Evolutionary conservation across 2,888 invertebrate genomes (phyloP).

Genomic region (Gryllus longicercus): DNA sequence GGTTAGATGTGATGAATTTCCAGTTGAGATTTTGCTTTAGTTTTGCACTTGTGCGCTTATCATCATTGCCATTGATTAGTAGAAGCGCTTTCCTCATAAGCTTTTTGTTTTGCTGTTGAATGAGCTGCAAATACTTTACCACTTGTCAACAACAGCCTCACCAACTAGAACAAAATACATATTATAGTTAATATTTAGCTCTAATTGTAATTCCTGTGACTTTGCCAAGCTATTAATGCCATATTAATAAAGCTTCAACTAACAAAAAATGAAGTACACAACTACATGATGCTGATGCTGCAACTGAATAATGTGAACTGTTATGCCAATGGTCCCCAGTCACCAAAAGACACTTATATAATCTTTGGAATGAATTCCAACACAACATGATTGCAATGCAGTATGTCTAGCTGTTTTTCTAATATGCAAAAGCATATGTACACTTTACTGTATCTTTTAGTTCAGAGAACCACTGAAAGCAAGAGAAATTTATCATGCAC

Average conservation of each 20-base stretch:
- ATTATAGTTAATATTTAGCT: constrained; percentile 18
- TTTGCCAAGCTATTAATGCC: not conserved
- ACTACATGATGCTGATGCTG: constrained; percentile 4
- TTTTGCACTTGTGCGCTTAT: constrained; percentile 20
- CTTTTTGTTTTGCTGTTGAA: not conserved
- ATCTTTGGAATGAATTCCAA: too few species aligned
- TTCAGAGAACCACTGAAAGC: constrained; percentile 17
- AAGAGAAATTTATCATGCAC: not conserved
- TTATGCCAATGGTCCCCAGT: not conserved
- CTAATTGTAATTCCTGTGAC: not conserved
- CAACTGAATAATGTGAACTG: not conserved
- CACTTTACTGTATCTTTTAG: not conserved
- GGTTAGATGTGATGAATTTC: constrained; percentile 25
- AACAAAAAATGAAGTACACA: constrained; percentile 5
- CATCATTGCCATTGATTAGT: constrained; percentile 26
- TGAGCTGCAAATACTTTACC: constrained; percentile 27
- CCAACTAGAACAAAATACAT: constrained; percentile 35
- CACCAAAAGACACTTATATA: too few species aligned
- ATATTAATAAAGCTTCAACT: not conserved
- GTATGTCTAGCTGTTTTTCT: too few species aligned
- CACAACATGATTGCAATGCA: too few species aligned
- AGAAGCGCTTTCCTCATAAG: constrained; percentile 28
- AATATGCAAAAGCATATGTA: constrained; percentile 4
- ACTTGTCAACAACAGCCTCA: constrained; percentile 35
- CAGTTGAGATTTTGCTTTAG: constrained; percentile 22